phyloP scores from a whole-genome alignment of 2,113 vertebrate genomes.

The Ammospiza nelsoni region DNA sequence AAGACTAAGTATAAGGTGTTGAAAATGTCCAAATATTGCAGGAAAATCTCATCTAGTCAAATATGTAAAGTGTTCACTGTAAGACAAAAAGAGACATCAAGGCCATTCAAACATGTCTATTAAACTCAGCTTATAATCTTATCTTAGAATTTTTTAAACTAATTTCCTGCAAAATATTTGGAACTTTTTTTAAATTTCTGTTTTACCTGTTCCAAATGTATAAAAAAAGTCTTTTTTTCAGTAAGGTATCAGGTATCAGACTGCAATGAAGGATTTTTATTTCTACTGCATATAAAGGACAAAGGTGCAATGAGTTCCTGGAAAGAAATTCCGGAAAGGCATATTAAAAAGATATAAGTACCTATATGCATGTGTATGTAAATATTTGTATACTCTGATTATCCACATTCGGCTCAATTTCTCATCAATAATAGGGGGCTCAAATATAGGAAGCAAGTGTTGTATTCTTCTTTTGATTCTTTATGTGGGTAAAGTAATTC shows the following conservation, averaged over 20 bases:
- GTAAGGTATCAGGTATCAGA: neutral
- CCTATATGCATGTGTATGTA: too few species aligned
- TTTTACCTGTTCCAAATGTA: neutral
- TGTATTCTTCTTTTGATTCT: neutral
- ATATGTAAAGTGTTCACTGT: neutral
- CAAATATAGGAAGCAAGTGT: neutral
- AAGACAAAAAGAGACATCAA: neutral
- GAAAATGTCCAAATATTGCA: neutral
- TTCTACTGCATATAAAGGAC: neutral
- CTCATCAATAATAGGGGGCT: accelerated
- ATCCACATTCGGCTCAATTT: neutral
- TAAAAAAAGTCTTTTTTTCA: neutral
- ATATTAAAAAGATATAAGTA: neutral
- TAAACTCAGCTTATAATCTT: neutral
- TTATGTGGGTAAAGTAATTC: neutral
- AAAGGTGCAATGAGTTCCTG: neutral
- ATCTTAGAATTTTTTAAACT: neutral
- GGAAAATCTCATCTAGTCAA: neutral
- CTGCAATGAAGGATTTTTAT: neutral
- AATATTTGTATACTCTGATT: neutral
- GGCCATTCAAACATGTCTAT: neutral
- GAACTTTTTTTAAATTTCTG: neutral
- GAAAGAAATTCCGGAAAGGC: neutral
- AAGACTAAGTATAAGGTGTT: neutral
- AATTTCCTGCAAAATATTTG: neutral